A percentile compares a stretch with the other conserved stretches of the same genome.
Conservation (phyloP, 2,888 invertebrate species). For the Drosophila diplacantha region DNA sequence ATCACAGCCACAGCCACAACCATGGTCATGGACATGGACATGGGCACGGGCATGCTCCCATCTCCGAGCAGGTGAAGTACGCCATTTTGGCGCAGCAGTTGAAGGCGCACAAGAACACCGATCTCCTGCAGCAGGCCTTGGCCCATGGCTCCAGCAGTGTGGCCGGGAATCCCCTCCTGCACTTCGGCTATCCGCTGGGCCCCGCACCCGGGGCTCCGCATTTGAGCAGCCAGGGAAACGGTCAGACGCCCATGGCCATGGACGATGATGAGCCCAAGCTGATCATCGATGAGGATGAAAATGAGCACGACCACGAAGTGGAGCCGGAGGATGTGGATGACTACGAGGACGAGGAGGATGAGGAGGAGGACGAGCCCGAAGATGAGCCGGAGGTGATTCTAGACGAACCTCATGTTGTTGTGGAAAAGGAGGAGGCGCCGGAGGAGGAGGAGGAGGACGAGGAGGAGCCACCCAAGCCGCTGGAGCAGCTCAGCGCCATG, state of each 20-base stretch:
- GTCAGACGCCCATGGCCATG: conserved; percentile 63
- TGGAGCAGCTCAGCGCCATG: conserved; percentile 9
- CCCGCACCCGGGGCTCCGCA: background rate
- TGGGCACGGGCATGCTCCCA: conserved; percentile 59
- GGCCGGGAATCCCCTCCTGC: conserved; percentile 52
- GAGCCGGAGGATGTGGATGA: conserved; percentile 62
- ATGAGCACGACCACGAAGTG: conserved; percentile 64
- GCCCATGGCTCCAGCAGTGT: conserved; percentile 76
- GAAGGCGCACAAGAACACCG: conserved; percentile 80
- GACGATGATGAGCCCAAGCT: conserved; percentile 80
- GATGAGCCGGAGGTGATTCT: conserved; percentile 19
- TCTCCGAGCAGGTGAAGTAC: conserved; percentile 85
- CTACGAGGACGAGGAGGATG: conserved; percentile 55
- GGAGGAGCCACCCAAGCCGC: conserved; percentile 10
- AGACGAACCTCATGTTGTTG: conserved; percentile 68
- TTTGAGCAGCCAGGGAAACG: conserved; percentile 19
- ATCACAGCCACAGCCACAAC: conserved; percentile 30
- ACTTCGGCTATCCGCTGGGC: conserved; percentile 38
- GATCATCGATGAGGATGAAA: conserved; percentile 77
- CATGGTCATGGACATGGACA: conserved; percentile 20
- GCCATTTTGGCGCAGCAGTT: conserved; percentile 89
- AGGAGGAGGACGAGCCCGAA: conserved; percentile 71
- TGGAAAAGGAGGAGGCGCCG: conserved; percentile 12
- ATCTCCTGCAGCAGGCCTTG: conserved; percentile 76
- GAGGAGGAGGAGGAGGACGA: conserved; percentile 12